Evolutionary conservation across 2,797 vertebrate species (phyloP), one percentile per base, ranked within the genome.

Genomic region (Odontamblyopus lacepedii): DNA sequence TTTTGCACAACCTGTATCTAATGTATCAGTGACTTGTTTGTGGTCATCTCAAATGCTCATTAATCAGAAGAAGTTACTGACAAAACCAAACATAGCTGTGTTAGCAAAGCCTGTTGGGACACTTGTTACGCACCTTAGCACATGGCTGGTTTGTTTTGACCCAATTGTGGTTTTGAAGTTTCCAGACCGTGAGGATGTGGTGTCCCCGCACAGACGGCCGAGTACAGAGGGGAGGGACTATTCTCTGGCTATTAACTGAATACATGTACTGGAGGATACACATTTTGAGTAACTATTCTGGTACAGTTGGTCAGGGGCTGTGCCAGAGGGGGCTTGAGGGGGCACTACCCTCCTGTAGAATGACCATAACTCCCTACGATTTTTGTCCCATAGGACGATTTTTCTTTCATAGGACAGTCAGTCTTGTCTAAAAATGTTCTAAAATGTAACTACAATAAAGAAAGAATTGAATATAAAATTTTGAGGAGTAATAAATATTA

Each of bases 151-250:
- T 30, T 60, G 26, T 59, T 63, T 27, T 65, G 23, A 5, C 73
- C 51, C 67, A 78, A 62, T 41, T 60, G 65, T 27, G 75, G 73
- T 70, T 69, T 67, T 64, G 35, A 23, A 77, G 68, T 71, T 71
- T 67, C 73, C 81, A 83, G 76, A 84, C 78, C 69, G 79, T 83
- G 74, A 79, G 86, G 82, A 89, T 77, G 76, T 38, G 67, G 73
- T 75, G 79, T 77, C 41, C 56, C 35, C 72, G 12, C 19, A 13
- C 61, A 79, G 30, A 55, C 13, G 38, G 48, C 60, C 13, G 38
- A 30, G 29, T 4, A 12, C 63, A 63, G 74, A 77, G 78, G 78
- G 73, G 71, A 82, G 69, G 70, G 23, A 62, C 69, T 69, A 67
- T 66, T 84, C 60, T 85, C 60, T 85, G 78, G 79, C 74, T 7